Evolutionary conservation across 2,888 invertebrate species (phyloP).

Genomic region (Noctua janthina): DNA sequence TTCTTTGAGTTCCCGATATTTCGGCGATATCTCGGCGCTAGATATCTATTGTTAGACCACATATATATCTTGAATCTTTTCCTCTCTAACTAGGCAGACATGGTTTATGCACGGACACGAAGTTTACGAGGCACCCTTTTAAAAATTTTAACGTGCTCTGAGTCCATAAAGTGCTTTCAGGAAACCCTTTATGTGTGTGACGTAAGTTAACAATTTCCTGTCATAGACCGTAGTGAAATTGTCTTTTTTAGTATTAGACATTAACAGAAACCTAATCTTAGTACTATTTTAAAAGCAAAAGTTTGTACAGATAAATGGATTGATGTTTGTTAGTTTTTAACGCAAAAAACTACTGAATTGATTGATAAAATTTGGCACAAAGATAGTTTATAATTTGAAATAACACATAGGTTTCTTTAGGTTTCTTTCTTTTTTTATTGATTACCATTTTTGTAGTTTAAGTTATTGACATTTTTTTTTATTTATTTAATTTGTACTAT

Average conservation of each 20-base stretch:
- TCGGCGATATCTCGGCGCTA: background rate
- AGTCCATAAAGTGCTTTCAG: conserved; percentile 27
- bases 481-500: too few relatives aligned
- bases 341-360: background rate
- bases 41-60: conserved; percentile 1
- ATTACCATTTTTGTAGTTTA: too few relatives aligned
- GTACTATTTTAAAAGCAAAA: background rate
- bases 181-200: conserved; percentile 13
- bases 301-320: background rate
- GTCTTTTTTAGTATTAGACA: background rate
- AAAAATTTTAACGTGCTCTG: conserved; percentile 10
- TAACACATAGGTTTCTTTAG: background rate
- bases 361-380: background rate
- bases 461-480: too few relatives aligned
- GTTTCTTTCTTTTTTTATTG: too few relatives aligned
- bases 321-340: background rate
- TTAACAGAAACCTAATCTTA: background rate
- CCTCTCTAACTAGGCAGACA: conserved; percentile 9
- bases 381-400: background rate
- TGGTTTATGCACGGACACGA: conserved; percentile 39
- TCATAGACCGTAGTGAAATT: background rate
- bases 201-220: background rate
- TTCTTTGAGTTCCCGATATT: too few relatives aligned
- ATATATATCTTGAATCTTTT: conserved; percentile 15
- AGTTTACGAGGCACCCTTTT: conserved; percentile 47